Percentiles rank a stretch among this genome's conserved stretches.
Conservation (phyloP, 2,888 invertebrate species). For the Melieria omissa region DNA sequence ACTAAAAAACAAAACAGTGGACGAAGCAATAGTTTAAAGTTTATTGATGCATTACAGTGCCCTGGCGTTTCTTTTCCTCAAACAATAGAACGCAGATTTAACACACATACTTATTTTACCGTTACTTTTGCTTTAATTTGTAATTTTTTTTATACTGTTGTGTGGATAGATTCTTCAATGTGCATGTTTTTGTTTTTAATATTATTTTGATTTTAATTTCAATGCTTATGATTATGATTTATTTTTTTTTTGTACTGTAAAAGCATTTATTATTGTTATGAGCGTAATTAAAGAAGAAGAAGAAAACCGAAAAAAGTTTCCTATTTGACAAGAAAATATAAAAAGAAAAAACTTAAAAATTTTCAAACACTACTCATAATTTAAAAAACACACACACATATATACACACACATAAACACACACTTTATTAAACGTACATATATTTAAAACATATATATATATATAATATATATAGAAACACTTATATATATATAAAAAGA, state of each 20-base stretch:
- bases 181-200: neutral
- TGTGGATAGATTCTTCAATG: no score
- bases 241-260: slow-evolving; percentile 32
- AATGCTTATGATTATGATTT: neutral
- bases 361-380: slow-evolving; percentile 20
- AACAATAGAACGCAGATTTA: no score
- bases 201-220: neutral
- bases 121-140: no score
- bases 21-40: no score
- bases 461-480: slow-evolving; percentile 1
- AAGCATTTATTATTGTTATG: slow-evolving; percentile 41
- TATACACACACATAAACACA: neutral
- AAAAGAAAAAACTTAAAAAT: slow-evolving; percentile 8
- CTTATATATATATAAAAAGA: no score
- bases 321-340: slow-evolving; percentile 8
- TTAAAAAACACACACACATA: slow-evolving; percentile 8
- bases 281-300: slow-evolving; percentile 16
- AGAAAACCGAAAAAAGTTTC: slow-evolving; percentile 17
- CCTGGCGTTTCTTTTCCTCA: no score
- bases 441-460: slow-evolving; percentile 20
- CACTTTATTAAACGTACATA: slow-evolving; percentile 1
- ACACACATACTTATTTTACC: no score
- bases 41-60: no score
- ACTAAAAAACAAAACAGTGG: neutral
- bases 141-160: no score